Evolutionary conservation across 2,797 vertebrate genomes (phyloP), one percentile per base, ranked within the genome.

Genomic region (Characodon lateralis): DNA sequence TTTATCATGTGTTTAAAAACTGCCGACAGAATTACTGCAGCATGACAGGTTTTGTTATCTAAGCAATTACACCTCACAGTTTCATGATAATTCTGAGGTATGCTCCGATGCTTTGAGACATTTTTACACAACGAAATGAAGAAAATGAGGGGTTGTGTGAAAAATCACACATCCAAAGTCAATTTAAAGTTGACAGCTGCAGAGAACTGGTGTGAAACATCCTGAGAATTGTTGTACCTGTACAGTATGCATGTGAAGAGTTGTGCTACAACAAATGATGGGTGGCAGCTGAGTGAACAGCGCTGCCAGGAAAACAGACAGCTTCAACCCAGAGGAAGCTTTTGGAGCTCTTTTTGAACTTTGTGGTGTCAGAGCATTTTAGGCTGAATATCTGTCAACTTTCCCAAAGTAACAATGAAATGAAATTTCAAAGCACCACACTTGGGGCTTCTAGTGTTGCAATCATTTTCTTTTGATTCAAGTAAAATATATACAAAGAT

Each of bases 181-280:
- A 84, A 87, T 87, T 85, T 82, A 76, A 83, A 88, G 74, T 81
- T 82, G 87, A 85, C 84, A 87, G 82, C 66, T 82, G 41, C 65
- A 73, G 74, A 80, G 69, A 83, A 66, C 76, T 50, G 82, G 74
- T 81, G 58, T 86, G 83, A 85, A 85, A 88, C 79, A 35, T 55
- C 76, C 73, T 41, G 78, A 83, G 81, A 79, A 78, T 80, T 59
- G 79, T 85, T 83, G 82, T 80, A 88, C 76, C 85, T 88, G 81
- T 78, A 76, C 72, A 70, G 63, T 78, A 69, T 70, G 71, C 75
- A 66, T 78, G 81, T 72, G 77, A 78, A 82, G 79, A 58, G 16
- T 51, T 28, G 71, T 24, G 56, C 80, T 74, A 24, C 61, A 84
- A 89, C 87, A 88, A 88, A 87, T 74, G 71, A 66, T 70, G 83